A percentile compares a stretch with the other conserved stretches of the same genome.
phyloP scores from a whole-genome alignment of 37 sponge, comb jelly and placozoan species.

The Amphimedon queenslandica region DNA sequence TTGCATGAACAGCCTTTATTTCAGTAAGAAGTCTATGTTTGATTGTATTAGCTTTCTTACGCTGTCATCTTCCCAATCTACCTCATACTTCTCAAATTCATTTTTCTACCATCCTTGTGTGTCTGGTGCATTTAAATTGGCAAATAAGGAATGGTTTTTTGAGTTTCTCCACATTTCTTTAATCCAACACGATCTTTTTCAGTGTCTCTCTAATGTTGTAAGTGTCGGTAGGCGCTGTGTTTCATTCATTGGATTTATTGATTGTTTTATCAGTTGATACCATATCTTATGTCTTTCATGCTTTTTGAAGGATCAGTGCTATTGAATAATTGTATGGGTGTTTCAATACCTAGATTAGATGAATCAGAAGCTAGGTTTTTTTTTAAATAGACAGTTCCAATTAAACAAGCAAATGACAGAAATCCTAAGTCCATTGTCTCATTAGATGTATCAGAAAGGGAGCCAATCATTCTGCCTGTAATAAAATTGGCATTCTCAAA shows the following conservation, averaged over 20 bases:
- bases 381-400: constrained; percentile 26
- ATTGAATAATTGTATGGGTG: constrained; percentile 15
- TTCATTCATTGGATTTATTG: background rate
- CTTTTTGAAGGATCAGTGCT: background rate
- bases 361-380: background rate
- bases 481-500: constrained; percentile 2
- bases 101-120: background rate
- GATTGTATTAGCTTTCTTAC: background rate
- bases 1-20: background rate
- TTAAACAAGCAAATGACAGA: background rate
- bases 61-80: background rate
- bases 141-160: background rate
- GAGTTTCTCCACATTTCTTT: background rate
- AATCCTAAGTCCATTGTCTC: background rate
- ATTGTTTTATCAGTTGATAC: background rate
- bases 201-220: constrained; percentile 9
- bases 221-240: background rate
- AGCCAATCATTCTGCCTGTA: background rate
- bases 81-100: background rate
- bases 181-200: constrained; percentile 5
- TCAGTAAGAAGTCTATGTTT: background rate
- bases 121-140: background rate
- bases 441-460: background rate
- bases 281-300: constrained; percentile 9
- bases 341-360: background rate